Percentiles rank a stretch among this genome's conserved stretches.
These are phyloP conservation scores for Hephaestus fuliginosus DNA, from an alignment of 2,797 vertebrate genomes.

Conservation along the genomic window DNA sequence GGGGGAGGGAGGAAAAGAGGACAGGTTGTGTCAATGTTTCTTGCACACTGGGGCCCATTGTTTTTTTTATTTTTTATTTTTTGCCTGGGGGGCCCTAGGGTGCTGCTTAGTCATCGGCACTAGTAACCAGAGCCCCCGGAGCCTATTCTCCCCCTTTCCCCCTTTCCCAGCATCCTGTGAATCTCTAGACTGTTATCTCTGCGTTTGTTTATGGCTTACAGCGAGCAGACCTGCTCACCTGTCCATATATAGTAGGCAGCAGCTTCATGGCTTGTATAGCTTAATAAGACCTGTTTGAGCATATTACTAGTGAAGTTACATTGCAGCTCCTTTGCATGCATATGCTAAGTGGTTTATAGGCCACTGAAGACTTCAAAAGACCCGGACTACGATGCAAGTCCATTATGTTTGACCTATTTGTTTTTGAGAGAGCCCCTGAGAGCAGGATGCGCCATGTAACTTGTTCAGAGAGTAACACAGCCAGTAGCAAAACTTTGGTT, in stretches of 20 bases:
- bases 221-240: conserved; percentile 34
- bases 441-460: conserved; percentile 38
- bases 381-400: conserved; percentile 44
- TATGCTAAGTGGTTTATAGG: conserved; percentile 44
- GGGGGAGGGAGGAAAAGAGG: conserved; percentile 52
- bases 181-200: conserved; percentile 41
- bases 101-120: conserved; percentile 72
- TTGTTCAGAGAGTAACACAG: conserved; percentile 55
- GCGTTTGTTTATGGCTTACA: conserved; percentile 23
- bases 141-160: conserved; percentile 29
- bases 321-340: conserved; percentile 19
- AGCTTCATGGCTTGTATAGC: background rate
- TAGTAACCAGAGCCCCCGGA: conserved; percentile 74
- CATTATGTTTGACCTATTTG: conserved; percentile 69
- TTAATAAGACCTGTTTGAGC: conserved; percentile 3
- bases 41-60: conserved; percentile 80
- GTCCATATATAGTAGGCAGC: background rate
- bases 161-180: conserved; percentile 28
- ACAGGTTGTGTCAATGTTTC: conserved; percentile 80
- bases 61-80: conserved; percentile 49
- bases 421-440: conserved; percentile 47
- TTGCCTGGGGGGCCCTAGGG: conserved; percentile 45
- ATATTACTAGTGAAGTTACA: conserved; percentile 10
- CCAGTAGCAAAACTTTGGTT: conserved; percentile 32
- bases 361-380: conserved; percentile 43